Evolutionary conservation across 2,797 vertebrate genomes (phyloP).

Genomic region (Poliocrania exsul): DNA sequence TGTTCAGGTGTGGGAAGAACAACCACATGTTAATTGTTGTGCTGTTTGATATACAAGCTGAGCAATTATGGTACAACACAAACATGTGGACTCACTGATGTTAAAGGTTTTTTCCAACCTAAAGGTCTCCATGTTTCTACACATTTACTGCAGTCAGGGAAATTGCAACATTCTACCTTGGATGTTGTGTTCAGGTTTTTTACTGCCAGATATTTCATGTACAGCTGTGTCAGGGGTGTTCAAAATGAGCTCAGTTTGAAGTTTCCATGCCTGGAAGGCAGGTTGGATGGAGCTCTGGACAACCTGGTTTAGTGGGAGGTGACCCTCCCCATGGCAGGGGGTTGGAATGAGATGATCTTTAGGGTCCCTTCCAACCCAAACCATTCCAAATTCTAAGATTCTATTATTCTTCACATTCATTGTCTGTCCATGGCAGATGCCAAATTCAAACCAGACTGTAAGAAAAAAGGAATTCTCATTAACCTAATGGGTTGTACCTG

Average conservation of each 20-base stretch:
- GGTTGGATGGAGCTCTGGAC: neutral
- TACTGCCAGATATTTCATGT: neutral
- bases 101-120: neutral
- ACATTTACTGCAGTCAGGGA: slow-evolving; percentile 27
- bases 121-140: neutral
- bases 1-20: neutral
- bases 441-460: neutral
- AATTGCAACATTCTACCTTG: neutral
- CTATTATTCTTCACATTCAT: neutral
- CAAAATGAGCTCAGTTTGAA: neutral
- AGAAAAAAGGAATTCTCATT: neutral
- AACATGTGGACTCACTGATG: neutral
- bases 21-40: neutral
- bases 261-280: neutral
- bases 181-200: neutral
- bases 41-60: slow-evolving; percentile 20
- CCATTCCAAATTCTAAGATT: neutral
- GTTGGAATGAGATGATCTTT: neutral
- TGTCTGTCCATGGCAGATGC: neutral
- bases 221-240: neutral
- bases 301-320: neutral
- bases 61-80: slow-evolving; percentile 3
- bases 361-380: neutral
- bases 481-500: neutral
- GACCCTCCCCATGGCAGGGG: no score